Conservation (phyloP, 2,113 vertebrate genomes). For the Podilymbus podiceps region DNA sequence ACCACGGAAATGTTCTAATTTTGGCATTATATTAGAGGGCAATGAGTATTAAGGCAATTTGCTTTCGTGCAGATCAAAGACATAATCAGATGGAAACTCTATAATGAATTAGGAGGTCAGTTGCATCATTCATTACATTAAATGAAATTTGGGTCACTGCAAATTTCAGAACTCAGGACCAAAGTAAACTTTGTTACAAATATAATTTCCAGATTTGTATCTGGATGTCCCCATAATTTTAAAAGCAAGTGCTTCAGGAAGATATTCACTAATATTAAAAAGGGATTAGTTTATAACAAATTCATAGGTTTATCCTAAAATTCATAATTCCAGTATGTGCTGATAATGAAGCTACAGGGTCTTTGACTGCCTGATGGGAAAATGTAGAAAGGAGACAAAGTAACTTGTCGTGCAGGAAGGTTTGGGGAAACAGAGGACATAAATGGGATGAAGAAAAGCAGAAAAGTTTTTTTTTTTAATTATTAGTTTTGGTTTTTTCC, state of each 20-base stretch:
- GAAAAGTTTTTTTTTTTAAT: too few species aligned
- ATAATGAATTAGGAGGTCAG: not conserved
- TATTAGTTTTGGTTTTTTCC: too few species aligned
- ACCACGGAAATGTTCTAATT: not conserved
- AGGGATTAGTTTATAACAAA: not conserved
- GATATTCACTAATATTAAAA: not conserved
- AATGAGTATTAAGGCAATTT: not conserved
- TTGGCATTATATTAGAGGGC: not conserved
- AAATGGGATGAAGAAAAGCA: not conserved
- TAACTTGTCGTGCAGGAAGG: not conserved
- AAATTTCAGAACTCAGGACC: not conserved
- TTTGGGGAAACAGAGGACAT: not conserved
- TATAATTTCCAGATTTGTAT: not conserved
- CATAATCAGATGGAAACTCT: not conserved
- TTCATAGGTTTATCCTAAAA: not conserved
- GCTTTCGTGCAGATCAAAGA: not conserved
- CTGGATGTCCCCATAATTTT: not conserved
- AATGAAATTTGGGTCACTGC: not conserved
- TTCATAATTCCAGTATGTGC: fast-evolving
- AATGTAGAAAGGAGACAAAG: not conserved
- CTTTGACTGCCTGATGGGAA: not conserved
- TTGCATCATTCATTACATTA: not conserved
- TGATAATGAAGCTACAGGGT: not conserved
- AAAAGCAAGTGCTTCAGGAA: not conserved
- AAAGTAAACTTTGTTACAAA: not conserved